Conservation (phyloP, 2,113 vertebrate genomes). For the Semnopithecus entellus region DNA sequence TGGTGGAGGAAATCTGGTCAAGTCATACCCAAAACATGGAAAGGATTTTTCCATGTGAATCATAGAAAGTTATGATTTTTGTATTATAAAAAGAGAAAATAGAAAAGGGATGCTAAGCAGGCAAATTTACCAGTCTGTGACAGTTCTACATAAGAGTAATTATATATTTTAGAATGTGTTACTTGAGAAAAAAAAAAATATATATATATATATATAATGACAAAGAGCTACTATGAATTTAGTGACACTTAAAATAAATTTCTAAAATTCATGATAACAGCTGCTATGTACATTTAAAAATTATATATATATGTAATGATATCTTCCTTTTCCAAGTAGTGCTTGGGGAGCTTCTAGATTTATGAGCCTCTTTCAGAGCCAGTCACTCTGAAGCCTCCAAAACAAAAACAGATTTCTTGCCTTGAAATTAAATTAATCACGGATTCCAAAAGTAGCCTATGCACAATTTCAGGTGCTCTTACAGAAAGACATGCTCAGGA, state of each 20-base stretch:
- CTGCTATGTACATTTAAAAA: background rate
- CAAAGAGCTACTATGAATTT: background rate
- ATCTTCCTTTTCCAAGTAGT: background rate
- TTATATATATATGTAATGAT: background rate
- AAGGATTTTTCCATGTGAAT: background rate
- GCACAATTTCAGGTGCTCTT: background rate
- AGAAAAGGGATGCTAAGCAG: background rate
- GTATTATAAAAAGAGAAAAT: background rate
- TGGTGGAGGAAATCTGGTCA: background rate
- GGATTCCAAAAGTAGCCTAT: background rate
- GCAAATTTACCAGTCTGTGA: background rate
- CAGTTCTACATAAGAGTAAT: background rate
- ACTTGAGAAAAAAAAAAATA: background rate
- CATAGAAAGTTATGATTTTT: background rate
- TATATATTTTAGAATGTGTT: background rate
- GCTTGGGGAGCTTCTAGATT: background rate
- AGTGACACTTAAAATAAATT: background rate
- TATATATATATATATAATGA: background rate
- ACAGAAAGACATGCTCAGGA: constrained; percentile 1
- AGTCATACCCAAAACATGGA: background rate
- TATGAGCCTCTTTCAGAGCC: background rate
- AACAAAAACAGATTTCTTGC: background rate
- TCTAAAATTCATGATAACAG: background rate
- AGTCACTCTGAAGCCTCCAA: background rate
- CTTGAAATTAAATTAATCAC: background rate